phyloP scores from a whole-genome alignment of 2,113 vertebrate species.

The Grus americana region DNA sequence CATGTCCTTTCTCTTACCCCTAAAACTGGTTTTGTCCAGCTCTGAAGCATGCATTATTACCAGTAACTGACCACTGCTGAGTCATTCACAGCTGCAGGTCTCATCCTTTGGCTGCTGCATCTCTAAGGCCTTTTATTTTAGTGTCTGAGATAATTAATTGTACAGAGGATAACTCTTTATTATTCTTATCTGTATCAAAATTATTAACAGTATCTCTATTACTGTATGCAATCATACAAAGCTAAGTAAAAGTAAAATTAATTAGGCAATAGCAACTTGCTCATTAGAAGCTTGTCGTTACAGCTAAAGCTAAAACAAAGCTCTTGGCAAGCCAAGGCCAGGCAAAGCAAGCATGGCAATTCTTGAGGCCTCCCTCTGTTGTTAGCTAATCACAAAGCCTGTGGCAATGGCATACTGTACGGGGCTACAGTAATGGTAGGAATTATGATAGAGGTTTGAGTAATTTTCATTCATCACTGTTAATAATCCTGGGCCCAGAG shows the following conservation, averaged over 20 bases:
- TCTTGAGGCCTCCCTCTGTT: neutral
- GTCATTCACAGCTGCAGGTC: neutral
- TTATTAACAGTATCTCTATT: neutral
- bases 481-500: neutral
- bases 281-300: neutral
- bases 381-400: neutral
- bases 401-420: too few species aligned
- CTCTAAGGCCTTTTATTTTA: neutral
- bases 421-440: fast-evolving
- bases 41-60: fast-evolving
- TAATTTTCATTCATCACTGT: neutral
- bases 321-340: neutral
- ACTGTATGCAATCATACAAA: neutral
- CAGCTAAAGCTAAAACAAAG: neutral
- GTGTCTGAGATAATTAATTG: neutral
- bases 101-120: neutral
- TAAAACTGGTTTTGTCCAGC: neutral
- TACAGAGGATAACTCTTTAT: neutral
- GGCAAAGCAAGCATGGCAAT: neutral
- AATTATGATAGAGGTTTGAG: neutral
- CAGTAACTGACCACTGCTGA: neutral
- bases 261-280: neutral
- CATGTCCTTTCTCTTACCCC: neutral
- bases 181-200: neutral
- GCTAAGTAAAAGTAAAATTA: neutral